Percentiles rank a stretch among this genome's conserved stretches.
Conservation (phyloP, 2,797 vertebrate genomes). For the Oryzias sinensis region DNA sequence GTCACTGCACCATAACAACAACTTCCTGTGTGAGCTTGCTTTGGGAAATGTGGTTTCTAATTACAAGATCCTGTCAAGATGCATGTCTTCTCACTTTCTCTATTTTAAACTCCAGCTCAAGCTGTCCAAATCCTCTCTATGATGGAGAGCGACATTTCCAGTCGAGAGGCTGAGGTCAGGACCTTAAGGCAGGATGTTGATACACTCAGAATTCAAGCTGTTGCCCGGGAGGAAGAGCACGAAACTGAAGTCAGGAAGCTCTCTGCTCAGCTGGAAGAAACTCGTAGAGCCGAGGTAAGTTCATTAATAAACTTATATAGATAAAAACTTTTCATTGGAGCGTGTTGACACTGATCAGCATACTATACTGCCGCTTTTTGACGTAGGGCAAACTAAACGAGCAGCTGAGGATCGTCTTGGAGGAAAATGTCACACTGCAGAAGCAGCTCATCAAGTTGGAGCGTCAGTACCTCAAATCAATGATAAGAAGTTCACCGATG, state of each 20-base stretch:
- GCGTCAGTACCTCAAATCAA: slow-evolving; percentile 66
- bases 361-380: slow-evolving; percentile 2
- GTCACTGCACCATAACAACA: slow-evolving; percentile 77
- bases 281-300: slow-evolving; percentile 70
- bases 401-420: slow-evolving; percentile 74
- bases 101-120: slow-evolving; percentile 72
- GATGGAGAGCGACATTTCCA: slow-evolving; percentile 68
- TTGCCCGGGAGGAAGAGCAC: slow-evolving; percentile 58
- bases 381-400: slow-evolving; percentile 73
- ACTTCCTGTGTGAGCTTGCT: slow-evolving; percentile 82
- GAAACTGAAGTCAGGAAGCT: slow-evolving; percentile 49
- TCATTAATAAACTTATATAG: background rate
- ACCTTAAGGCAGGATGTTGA: slow-evolving; percentile 66
- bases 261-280: slow-evolving; percentile 61
- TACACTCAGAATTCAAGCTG: slow-evolving; percentile 48
- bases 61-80: slow-evolving; percentile 32
- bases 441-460: slow-evolving; percentile 77
- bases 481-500: slow-evolving; percentile 53
- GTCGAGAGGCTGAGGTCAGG: slow-evolving; percentile 63
- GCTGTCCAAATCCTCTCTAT: slow-evolving; percentile 80
- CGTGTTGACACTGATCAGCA: background rate
- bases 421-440: slow-evolving; percentile 81
- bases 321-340: background rate
- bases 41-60: slow-evolving; percentile 32
- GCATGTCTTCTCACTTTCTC: slow-evolving; percentile 24